These are phyloP conservation scores for Pelochelys cantorii DNA, from an alignment of 2,797 vertebrate genomes.

Conservation along the genomic window DNA sequence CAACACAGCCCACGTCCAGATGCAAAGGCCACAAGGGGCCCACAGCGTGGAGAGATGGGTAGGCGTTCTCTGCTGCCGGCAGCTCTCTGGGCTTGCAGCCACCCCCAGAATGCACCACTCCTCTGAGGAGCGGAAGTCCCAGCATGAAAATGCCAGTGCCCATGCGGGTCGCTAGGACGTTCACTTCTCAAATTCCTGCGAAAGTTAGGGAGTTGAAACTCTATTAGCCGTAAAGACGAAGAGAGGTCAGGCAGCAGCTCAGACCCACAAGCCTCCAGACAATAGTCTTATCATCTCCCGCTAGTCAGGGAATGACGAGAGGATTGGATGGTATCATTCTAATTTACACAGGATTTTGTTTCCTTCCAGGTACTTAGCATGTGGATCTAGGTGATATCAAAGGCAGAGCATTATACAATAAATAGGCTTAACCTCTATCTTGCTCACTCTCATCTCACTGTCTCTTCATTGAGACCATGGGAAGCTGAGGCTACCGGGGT, in stretches of 20 bases:
- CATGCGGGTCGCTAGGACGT: not conserved
- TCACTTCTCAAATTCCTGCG: not conserved
- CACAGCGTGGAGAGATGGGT: too few species aligned
- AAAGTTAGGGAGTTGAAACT: constrained; percentile 36
- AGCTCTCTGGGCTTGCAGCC: not conserved
- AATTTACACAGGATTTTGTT: constrained; percentile 73
- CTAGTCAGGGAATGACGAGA: constrained; percentile 41
- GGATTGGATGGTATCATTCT: constrained; percentile 69
- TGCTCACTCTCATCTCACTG: constrained; percentile 64
- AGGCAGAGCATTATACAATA: constrained; percentile 69
- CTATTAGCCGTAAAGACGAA: constrained; percentile 8
- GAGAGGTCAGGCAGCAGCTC: constrained; percentile 21
- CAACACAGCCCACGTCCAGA: not conserved
- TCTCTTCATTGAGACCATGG: constrained; percentile 58
- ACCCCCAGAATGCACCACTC: not conserved
- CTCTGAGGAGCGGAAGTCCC: not conserved
- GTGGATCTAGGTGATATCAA: constrained; percentile 72
- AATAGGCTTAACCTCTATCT: constrained; percentile 68
- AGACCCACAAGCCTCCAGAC: constrained; percentile 20
- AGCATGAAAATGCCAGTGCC: not conserved
- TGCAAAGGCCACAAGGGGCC: not conserved
- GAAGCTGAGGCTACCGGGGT: constrained; percentile 63
- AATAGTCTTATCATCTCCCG: constrained; percentile 41
- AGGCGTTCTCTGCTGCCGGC: not conserved
- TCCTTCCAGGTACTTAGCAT: constrained; percentile 72